phyloP scores from a whole-genome alignment of 2,888 invertebrate genomes.

The Nomada hirtipes region DNA sequence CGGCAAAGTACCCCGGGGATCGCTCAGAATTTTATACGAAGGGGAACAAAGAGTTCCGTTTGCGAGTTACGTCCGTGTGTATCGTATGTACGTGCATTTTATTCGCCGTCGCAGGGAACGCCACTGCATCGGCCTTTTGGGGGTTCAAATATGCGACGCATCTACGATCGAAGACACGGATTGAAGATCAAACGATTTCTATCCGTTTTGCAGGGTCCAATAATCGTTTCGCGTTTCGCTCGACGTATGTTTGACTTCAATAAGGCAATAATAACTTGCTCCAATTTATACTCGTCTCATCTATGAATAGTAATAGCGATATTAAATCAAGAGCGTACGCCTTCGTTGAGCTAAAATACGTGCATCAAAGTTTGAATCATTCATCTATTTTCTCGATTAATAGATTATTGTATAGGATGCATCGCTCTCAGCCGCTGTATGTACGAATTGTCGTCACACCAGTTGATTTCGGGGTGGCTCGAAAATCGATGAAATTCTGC shows the following conservation, averaged over 20 bases:
- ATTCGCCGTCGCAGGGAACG: constrained; percentile 3
- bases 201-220: background rate
- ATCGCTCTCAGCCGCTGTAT: constrained; percentile 28
- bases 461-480: constrained; percentile 53
- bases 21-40: constrained; percentile 57
- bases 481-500: constrained; percentile 62
- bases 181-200: constrained; percentile 50
- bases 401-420: background rate
- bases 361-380: background rate
- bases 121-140: constrained; percentile 36
- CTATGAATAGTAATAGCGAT: background rate
- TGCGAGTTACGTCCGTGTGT: background rate
- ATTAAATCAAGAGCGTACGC: background rate
- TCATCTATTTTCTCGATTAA: background rate
- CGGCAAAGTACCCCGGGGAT: constrained; percentile 54
- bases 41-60: constrained; percentile 55
- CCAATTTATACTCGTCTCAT: background rate
- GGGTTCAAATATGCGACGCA: constrained; percentile 46
- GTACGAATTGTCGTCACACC: constrained; percentile 53
- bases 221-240: constrained; percentile 12
- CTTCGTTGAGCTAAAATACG: background rate
- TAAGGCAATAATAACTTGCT: background rate
- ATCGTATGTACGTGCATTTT: background rate
- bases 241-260: background rate
- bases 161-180: constrained; percentile 40